Percentiles rank a stretch among this genome's conserved stretches.
phyloP scores from a whole-genome alignment of 1,140 invertebrate species.

The Leguminivora glycinivorella region DNA sequence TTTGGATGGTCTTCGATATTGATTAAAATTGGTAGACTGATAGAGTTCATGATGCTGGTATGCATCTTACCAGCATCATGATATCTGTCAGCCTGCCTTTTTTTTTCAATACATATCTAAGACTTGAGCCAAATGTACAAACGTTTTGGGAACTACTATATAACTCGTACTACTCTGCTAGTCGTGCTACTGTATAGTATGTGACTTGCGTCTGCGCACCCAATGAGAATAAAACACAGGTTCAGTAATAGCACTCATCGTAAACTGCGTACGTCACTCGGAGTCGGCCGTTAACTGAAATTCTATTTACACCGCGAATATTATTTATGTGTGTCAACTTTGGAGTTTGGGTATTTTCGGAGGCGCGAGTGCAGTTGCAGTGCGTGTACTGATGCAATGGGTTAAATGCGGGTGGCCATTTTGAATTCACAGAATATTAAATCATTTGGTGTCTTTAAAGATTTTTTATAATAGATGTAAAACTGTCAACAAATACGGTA shows the following conservation, averaged over 20 bases:
- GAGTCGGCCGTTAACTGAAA: constrained; percentile 47
- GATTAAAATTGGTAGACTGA: too few species aligned
- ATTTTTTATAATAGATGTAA: too few species aligned
- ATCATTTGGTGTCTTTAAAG: background rate
- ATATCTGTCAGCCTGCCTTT: too few species aligned
- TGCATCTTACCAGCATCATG: too few species aligned
- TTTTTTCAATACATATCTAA: too few species aligned
- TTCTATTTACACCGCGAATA: constrained; percentile 65
- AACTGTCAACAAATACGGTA: too few species aligned
- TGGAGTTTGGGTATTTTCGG: constrained; percentile 61
- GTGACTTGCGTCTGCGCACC: background rate
- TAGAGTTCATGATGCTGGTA: too few species aligned
- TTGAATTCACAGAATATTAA: background rate
- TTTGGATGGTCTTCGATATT: too few species aligned
- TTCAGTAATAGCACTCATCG: background rate
- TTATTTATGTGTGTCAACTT: constrained; percentile 75
- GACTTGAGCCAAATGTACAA: too few species aligned
- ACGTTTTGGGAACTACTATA: too few species aligned
- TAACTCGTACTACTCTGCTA: too few species aligned
- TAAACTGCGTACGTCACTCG: constrained; percentile 39
- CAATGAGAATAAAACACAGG: background rate
- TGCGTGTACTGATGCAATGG: background rate
- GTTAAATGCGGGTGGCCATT: background rate
- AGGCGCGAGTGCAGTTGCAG: constrained; percentile 44
- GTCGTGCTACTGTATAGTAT: too few species aligned